A percentile compares a stretch with the other conserved stretches of the same genome.
These are phyloP conservation scores for Telenomus remus DNA, from an alignment of 1,140 invertebrate species.

Conservation along the genomic window DNA sequence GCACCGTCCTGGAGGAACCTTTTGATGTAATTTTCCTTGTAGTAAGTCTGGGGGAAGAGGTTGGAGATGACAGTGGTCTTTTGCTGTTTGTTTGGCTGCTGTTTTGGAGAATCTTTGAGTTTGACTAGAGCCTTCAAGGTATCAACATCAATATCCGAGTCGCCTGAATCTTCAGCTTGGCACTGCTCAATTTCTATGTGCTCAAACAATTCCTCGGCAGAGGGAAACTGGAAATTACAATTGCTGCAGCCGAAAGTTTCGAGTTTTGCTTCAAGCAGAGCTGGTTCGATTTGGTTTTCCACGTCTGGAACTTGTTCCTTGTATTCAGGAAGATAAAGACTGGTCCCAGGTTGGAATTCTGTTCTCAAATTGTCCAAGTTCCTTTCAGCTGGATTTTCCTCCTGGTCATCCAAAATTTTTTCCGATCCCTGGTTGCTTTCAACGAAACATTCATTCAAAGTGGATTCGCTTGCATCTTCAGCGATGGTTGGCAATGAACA, in stretches of 20 bases:
- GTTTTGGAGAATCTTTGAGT: background rate
- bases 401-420: no score
- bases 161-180: slow-evolving; percentile 2
- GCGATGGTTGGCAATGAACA: slow-evolving; percentile 5
- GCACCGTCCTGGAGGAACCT: slow-evolving; percentile 13
- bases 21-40: slow-evolving; percentile 25
- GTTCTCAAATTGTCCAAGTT: background rate
- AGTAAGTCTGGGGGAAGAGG: slow-evolving; percentile 7
- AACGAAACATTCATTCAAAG: no score
- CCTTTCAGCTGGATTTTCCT: background rate
- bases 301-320: background rate
- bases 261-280: background rate
- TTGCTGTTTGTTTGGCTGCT: background rate
- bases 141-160: slow-evolving; percentile 27
- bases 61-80: background rate
- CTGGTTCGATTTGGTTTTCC: background rate
- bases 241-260: slow-evolving; percentile 8
- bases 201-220: slow-evolving; percentile 12
- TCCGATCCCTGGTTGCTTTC: no score
- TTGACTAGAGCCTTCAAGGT: slow-evolving; percentile 12
- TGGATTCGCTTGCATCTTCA: slow-evolving; percentile 2
- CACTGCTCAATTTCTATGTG: slow-evolving; percentile 25
- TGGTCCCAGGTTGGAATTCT: no score
- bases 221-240: slow-evolving; percentile 22
- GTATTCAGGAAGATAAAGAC: no score